phyloP scores from a whole-genome alignment of 2,113 vertebrate genomes.

The Callorhinus ursinus region DNA sequence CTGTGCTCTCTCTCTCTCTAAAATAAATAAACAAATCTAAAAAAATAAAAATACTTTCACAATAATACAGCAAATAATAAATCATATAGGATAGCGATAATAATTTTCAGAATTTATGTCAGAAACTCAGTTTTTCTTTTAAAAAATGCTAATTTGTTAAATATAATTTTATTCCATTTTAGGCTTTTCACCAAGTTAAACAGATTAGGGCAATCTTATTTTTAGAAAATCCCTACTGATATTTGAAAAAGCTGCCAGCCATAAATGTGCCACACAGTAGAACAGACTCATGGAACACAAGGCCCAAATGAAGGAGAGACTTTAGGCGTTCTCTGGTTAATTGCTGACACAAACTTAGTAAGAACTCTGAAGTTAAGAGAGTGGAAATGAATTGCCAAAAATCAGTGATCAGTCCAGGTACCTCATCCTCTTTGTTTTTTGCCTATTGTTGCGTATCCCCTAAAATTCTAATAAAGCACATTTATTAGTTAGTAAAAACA shows the following conservation, averaged over 20 bases:
- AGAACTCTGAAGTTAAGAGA: not conserved
- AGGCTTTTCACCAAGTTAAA: slow-evolving; percentile 5
- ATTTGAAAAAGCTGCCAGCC: not conserved
- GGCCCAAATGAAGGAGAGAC: not conserved
- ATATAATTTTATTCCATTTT: not conserved
- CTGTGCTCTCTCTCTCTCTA: not conserved
- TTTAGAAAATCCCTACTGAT: not conserved
- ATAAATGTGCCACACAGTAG: not conserved
- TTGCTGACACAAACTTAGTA: not conserved
- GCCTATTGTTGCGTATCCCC: not conserved
- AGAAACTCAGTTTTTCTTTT: not conserved
- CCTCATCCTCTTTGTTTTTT: not conserved
- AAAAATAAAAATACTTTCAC: not conserved
- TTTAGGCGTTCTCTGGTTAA: not conserved
- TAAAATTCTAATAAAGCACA: not conserved
- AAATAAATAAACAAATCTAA: not conserved
- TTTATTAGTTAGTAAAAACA: not conserved
- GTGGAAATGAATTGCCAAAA: not conserved
- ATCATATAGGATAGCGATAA: not conserved
- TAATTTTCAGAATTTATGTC: not conserved
- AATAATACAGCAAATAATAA: not conserved
- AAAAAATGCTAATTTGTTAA: not conserved
- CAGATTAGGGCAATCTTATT: not conserved
- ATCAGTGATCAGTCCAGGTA: not conserved
- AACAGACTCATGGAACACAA: not conserved